These are phyloP conservation scores for Athetis lepigone DNA, from an alignment of 2,888 invertebrate species.

Conservation along the genomic window DNA sequence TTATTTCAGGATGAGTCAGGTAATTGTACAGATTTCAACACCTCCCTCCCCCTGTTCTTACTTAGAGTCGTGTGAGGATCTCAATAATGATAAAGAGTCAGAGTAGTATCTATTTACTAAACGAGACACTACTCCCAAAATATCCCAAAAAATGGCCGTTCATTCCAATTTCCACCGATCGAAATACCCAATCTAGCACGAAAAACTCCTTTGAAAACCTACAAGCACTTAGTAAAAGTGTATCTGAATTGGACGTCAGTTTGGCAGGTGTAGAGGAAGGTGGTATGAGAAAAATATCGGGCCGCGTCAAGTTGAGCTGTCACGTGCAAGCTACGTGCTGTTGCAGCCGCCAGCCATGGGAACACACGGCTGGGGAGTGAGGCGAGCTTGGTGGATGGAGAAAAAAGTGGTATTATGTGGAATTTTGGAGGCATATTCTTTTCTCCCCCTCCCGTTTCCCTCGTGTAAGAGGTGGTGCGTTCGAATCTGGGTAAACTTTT, in stretches of 20 bases:
- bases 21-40: too few relatives aligned
- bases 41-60: too few relatives aligned
- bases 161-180: background rate
- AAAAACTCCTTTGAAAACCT: conserved; percentile 30
- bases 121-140: too few relatives aligned
- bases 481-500: too few relatives aligned
- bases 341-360: conserved; percentile 39
- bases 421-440: too few relatives aligned
- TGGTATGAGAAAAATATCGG: conserved; percentile 77
- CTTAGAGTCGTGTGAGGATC: too few relatives aligned
- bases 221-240: conserved; percentile 30
- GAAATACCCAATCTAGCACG: background rate
- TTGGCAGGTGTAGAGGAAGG: conserved; percentile 62
- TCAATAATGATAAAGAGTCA: too few relatives aligned
- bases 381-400: background rate
- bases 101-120: too few relatives aligned
- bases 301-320: conserved; percentile 70
- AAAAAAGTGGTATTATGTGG: background rate
- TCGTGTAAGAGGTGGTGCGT: too few relatives aligned
- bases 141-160: background rate
- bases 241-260: conserved; percentile 67
- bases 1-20: too few relatives aligned
- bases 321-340: conserved; percentile 74
- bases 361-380: conserved; percentile 45
- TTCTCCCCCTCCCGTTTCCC: too few relatives aligned